A percentile compares a stretch with the other conserved stretches of the same genome.
phyloP scores from a whole-genome alignment of 2,113 vertebrate genomes.

The Hiodon alosoides region DNA sequence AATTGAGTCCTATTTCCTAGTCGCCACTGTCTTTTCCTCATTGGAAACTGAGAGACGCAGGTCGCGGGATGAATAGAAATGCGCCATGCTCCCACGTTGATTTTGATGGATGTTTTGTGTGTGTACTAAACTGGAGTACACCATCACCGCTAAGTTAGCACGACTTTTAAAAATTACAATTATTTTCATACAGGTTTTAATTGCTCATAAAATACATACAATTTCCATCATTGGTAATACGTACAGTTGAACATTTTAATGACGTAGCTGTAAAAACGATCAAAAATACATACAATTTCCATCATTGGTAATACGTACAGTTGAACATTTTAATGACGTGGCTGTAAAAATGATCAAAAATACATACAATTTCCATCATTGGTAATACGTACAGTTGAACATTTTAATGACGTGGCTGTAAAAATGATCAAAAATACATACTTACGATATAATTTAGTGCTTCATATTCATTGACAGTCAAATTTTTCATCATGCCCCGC shows the following conservation, averaged over 20 bases:
- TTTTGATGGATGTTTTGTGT: neutral
- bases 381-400: neutral
- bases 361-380: neutral
- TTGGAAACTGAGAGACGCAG: constrained; percentile 38
- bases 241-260: neutral
- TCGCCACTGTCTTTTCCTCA: constrained; percentile 35
- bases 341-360: neutral
- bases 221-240: neutral
- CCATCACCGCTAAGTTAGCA: neutral
- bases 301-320: neutral
- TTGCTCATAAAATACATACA: neutral
- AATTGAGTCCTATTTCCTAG: constrained; percentile 48
- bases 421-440: neutral
- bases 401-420: neutral
- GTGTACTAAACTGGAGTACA: neutral
- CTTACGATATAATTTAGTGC: neutral
- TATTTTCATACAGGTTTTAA: neutral
- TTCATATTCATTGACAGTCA: neutral
- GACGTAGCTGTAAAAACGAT: neutral
- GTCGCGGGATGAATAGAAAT: constrained; percentile 43
- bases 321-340: neutral
- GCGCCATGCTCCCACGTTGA: neutral
- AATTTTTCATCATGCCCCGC: neutral
- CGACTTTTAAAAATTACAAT: neutral
- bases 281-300: neutral